phyloP scores from a whole-genome alignment of 2,888 invertebrate species.

The Amiota mariae region DNA sequence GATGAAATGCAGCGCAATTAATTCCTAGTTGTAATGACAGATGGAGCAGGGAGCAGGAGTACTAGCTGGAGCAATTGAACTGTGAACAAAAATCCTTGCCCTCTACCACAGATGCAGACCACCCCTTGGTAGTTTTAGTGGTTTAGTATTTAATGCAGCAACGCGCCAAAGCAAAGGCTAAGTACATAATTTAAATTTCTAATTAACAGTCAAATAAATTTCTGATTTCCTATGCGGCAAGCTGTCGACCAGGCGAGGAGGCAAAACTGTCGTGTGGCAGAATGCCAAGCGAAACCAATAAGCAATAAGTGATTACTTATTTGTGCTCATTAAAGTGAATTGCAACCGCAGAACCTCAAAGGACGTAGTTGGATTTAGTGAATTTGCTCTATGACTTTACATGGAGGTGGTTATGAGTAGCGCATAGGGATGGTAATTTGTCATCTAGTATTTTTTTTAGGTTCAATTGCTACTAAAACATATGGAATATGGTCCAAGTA shows the following conservation, averaged over 20 bases:
- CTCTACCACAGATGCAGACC: conserved; percentile 6
- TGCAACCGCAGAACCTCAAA: conserved; percentile 42
- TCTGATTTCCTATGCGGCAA: conserved; percentile 42
- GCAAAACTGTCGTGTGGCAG: conserved; percentile 45
- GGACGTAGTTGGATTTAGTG: conserved; percentile 44
- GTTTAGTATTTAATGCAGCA: conserved; percentile 4
- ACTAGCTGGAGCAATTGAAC: conserved; percentile 12
- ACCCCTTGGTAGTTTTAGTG: conserved; percentile 17
- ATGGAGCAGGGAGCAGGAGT: conserved; percentile 44
- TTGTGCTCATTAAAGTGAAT: conserved; percentile 56
- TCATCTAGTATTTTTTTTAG: not conserved
- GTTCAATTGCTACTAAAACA: not conserved
- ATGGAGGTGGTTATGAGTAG: not conserved
- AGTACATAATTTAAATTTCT: conserved; percentile 63
- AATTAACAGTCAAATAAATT: conserved; percentile 66
- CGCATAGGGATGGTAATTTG: not conserved
- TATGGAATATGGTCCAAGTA: not conserved
- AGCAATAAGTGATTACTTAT: conserved; percentile 20
- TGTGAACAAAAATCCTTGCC: not conserved
- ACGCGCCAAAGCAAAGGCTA: conserved; percentile 48
- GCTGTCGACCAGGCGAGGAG: conserved; percentile 52
- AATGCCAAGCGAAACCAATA: conserved; percentile 44
- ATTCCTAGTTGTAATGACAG: conserved; percentile 56
- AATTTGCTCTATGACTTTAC: not conserved
- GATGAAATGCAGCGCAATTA: conserved; percentile 46